Evolutionary conservation across 2,113 vertebrate genomes (phyloP).

Genomic region (Etheostoma cragini): DNA sequence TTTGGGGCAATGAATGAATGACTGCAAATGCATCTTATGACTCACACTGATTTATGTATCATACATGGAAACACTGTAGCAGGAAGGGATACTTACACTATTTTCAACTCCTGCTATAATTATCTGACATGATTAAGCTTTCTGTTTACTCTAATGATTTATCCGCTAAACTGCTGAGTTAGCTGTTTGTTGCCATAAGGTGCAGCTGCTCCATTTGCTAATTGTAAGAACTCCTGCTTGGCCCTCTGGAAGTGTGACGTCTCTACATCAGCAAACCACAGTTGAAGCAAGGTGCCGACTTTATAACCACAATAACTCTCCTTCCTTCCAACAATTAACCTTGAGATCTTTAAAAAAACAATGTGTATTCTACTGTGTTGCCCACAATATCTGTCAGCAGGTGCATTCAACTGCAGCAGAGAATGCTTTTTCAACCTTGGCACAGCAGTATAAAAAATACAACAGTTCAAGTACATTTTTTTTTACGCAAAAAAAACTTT

Average conservation of each 20-base stretch:
- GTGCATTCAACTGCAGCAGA: slow-evolving; percentile 17
- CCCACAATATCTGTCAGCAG: slow-evolving; percentile 27
- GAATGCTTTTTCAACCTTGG: slow-evolving; percentile 21
- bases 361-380: not conserved
- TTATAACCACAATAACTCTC: not conserved
- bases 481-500: not conserved
- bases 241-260: slow-evolving; percentile 22
- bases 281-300: slow-evolving; percentile 15
- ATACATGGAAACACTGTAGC: not conserved
- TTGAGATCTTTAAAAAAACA: slow-evolving; percentile 11
- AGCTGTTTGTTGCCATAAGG: slow-evolving; percentile 27
- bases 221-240: slow-evolving; percentile 37
- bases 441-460: slow-evolving; percentile 29
- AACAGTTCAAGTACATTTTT: slow-evolving; percentile 15
- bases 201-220: slow-evolving; percentile 55
- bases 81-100: slow-evolving; percentile 17
- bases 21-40: slow-evolving; percentile 10
- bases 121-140: slow-evolving; percentile 47
- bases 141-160: slow-evolving; percentile 55
- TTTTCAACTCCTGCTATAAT: slow-evolving; percentile 47
- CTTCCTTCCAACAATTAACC: not conserved
- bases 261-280: slow-evolving; percentile 38
- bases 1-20: not conserved
- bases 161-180: slow-evolving; percentile 49
- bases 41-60: slow-evolving; percentile 27